Conservation (phyloP, 2,797 vertebrate species). For the Neosalanx taihuensis region DNA sequence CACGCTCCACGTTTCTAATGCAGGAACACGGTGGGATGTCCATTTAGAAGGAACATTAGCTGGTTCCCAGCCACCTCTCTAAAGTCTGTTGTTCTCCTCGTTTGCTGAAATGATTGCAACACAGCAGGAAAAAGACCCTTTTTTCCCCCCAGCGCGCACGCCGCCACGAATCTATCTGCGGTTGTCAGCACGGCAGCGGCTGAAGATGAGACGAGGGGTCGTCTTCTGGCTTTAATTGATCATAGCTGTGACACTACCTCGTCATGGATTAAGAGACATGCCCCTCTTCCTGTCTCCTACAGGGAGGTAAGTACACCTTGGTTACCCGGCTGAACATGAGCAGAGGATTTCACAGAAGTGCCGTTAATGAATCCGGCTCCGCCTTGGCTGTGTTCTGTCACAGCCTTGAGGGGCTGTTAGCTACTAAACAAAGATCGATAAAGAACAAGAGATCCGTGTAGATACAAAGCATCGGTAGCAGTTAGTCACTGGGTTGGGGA, state of each 20-base stretch:
- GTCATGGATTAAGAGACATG: slow-evolving; percentile 35
- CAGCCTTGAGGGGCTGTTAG: slow-evolving; percentile 44
- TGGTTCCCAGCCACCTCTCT: too few species aligned
- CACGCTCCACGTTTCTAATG: background rate
- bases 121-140: background rate
- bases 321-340: slow-evolving; percentile 36
- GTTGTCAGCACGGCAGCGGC: slow-evolving; percentile 21
- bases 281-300: slow-evolving; percentile 16
- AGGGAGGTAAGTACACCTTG: slow-evolving; percentile 5
- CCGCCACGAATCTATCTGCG: slow-evolving; percentile 27
- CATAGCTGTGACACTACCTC: slow-evolving; percentile 28
- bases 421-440: slow-evolving; percentile 66
- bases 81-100: too few species aligned
- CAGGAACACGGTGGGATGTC: background rate
- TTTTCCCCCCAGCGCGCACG: background rate
- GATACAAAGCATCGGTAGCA: slow-evolving; percentile 46
- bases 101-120: background rate
- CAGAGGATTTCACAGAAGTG: slow-evolving; percentile 42
- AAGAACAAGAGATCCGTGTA: slow-evolving; percentile 56
- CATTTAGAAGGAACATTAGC: too few species aligned
- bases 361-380: slow-evolving; percentile 50
- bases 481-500: slow-evolving; percentile 49
- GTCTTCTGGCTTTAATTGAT: slow-evolving; percentile 40
- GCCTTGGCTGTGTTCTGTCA: slow-evolving; percentile 27
- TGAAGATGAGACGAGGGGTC: slow-evolving; percentile 28